These are phyloP conservation scores for Salvelinus namaycush DNA, from an alignment of 2,113 vertebrate genomes.

Conservation along the genomic window DNA sequence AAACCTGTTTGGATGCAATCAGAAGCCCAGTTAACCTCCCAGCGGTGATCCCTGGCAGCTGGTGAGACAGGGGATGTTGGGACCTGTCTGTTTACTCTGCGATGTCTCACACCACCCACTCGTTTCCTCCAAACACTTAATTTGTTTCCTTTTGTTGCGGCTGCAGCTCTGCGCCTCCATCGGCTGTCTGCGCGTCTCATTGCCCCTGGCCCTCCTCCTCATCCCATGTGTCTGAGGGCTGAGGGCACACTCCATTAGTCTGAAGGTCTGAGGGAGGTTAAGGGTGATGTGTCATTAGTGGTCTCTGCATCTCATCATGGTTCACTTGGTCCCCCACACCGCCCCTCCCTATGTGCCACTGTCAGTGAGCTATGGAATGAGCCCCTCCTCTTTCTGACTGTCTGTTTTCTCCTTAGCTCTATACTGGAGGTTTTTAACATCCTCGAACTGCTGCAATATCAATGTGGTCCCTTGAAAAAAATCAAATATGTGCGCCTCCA, in stretches of 20 bases:
- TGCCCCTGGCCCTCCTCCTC: conserved; percentile 11
- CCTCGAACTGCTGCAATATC: too few relatives aligned
- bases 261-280: conserved; percentile 43
- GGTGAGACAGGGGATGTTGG: conserved; percentile 46
- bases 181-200: conserved; percentile 11
- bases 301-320: conserved; percentile 29
- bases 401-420: too few relatives aligned
- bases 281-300: conserved; percentile 57
- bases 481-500: too few relatives aligned
- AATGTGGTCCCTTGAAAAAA: too few relatives aligned
- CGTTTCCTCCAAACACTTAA: conserved; percentile 47
- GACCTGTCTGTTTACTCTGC: conserved; percentile 44
- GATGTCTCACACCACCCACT: conserved; percentile 35
- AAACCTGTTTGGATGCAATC: conserved; percentile 4
- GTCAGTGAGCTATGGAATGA: neutral
- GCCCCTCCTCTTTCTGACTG: too few relatives aligned
- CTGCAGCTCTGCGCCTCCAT: conserved; percentile 41
- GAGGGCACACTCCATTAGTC: conserved; percentile 55
- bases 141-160: conserved; percentile 49
- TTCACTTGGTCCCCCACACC: conserved; percentile 25
- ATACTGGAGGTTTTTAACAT: too few relatives aligned
- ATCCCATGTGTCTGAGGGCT: conserved; percentile 23
- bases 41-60: conserved; percentile 48
- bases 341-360: neutral
- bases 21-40: conserved; percentile 21